Conservation (phyloP, 2,888 invertebrate species). For the Ormyrus rosae region DNA sequence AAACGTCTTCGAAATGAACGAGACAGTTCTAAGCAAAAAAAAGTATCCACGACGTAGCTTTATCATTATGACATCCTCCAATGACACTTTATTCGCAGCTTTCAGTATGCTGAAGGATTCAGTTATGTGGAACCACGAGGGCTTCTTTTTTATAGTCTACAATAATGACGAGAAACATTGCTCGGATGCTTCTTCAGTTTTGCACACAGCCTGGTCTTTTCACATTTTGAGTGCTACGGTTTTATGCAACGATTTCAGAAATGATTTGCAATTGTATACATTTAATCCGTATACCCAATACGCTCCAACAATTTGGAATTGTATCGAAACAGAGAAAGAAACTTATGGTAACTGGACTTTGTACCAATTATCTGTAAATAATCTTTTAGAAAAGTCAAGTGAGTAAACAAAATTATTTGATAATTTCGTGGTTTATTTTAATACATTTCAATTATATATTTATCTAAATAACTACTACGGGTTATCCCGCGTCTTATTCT, state of each 20-base stretch:
- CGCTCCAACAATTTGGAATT: slow-evolving; percentile 56
- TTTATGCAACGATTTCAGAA: slow-evolving; percentile 58
- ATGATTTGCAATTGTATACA: slow-evolving; percentile 57
- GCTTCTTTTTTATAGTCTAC: slow-evolving; percentile 18
- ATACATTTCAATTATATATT: no score
- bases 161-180: slow-evolving; percentile 53
- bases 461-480: no score
- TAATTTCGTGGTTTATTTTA: neutral
- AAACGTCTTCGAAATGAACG: neutral
- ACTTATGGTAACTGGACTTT: slow-evolving; percentile 13
- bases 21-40: neutral
- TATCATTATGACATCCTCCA: slow-evolving; percentile 1
- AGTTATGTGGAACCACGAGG: slow-evolving; percentile 37
- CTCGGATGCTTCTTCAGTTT: slow-evolving; percentile 39
- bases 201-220: slow-evolving; percentile 60
- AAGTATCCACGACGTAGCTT: slow-evolving; percentile 15
- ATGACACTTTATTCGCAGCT: neutral
- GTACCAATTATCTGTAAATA: neutral
- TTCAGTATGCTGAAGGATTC: slow-evolving; percentile 27
- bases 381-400: neutral
- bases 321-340: slow-evolving; percentile 19
- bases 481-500: no score
- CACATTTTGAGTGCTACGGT: slow-evolving; percentile 57
- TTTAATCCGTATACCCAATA: slow-evolving; percentile 60
- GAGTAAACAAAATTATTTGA: neutral